phyloP scores from a whole-genome alignment of 2,888 invertebrate genomes.

The Tenthredo mesomela region DNA sequence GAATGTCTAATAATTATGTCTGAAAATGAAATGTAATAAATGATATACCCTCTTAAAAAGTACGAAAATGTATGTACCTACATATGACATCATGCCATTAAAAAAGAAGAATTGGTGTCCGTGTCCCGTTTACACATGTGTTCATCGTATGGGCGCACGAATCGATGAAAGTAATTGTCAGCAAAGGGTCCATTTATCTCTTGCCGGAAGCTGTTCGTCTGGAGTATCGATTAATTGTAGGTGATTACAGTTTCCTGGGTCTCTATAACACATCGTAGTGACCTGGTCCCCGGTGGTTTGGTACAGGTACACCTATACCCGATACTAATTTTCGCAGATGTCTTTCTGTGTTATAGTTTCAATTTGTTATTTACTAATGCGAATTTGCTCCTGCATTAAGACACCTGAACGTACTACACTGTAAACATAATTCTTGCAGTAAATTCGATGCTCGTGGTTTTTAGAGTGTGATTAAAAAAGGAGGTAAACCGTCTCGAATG shows the following conservation, averaged over 20 bases:
- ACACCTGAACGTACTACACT: background rate
- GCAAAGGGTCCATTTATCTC: slow-evolving; percentile 45
- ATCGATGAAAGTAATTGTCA: slow-evolving; percentile 44
- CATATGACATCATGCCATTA: background rate
- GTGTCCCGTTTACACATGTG: background rate
- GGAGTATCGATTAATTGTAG: slow-evolving; percentile 46
- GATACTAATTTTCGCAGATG: background rate
- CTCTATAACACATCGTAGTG: slow-evolving; percentile 32
- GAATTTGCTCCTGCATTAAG: background rate
- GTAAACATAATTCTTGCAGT: background rate
- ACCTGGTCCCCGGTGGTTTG: slow-evolving; percentile 4
- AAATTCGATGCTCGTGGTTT: background rate
- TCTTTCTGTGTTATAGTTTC: background rate
- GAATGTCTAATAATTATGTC: too few species aligned
- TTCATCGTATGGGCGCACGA: slow-evolving; percentile 16
- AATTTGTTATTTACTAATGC: background rate
- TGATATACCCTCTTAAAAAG: background rate
- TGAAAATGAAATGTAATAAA: background rate
- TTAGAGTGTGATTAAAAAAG: background rate
- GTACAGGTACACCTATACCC: slow-evolving; percentile 19
- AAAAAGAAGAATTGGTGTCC: background rate
- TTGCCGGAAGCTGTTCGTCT: slow-evolving; percentile 46
- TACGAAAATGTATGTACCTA: background rate
- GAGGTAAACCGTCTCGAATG: background rate
- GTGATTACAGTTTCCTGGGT: slow-evolving; percentile 49